Evolutionary conservation across 2,113 vertebrate species (phyloP), one percentile per base, ranked within the genome.

Genomic region (Seriola dumerili): DNA sequence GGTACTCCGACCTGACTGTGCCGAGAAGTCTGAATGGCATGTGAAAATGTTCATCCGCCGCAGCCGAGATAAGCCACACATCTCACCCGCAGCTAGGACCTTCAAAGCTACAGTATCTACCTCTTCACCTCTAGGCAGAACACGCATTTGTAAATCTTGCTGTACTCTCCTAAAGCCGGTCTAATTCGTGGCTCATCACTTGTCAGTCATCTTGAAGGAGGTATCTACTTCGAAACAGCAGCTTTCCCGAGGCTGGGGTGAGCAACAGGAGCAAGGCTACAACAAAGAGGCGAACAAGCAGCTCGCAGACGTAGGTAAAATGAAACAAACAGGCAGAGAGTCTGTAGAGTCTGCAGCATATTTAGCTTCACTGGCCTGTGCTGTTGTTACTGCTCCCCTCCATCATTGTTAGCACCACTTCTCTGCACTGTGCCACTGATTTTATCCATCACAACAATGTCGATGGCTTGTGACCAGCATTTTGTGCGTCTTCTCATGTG

Each of bases 401-500:
- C 12, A 21, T 1, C 16, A 29, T 11, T 46, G 10, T 29, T 7
- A 14, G 48, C 48, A 2, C 5, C 8, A 14, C 59, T 42, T 54
- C 63, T 42, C 46, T 14, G 32, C 61, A 13, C 36, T 6, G 57
- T 62, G 54, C 48, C 58, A 25, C 44, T 36, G 77, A 82, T 79
- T 72, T 65, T 13, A 75, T 82, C 66, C 72, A 75, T 77, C 67
- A 67, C n/a, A 77, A 59, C 61, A 72, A 25, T 21, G 38, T 36
- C 13, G 23, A 48, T 36, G 71, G 73, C 63, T 61, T 2, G 72
- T 71, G 23, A 40, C 68, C 67, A 66, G 69, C 42, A 9, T 64
- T 73, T 80, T 67, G 67, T 34, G 52, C 40, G 32, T 76, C 34
- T 66, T n/a, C 25, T 75, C 79, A 48, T 83, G 61, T 63, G 81